Base-by-base conservation (phyloP, 1,140 invertebrate genomes). In the Neuroterus valhalla region DNA sequence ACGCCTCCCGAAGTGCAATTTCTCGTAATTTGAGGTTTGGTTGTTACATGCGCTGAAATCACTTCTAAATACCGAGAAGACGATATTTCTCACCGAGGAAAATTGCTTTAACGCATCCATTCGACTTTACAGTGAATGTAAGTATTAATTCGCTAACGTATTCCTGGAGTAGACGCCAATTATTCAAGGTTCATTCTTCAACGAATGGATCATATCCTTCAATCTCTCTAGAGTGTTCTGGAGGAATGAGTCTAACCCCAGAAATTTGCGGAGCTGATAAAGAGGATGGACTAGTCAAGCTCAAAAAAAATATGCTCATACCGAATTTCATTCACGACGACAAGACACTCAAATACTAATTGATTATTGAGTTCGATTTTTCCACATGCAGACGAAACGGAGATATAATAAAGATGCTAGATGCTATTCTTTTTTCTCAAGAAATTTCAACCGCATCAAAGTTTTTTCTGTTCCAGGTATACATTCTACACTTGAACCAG, bases 1-100 rank as follows among this genome's bases (percentile, higher is more conserved):
- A 82, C 78, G 74, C 82, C 76, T 83, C 55, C 48, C 70, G 66
- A 38, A 79, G 79, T 66, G 77, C 80, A 85, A 86, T 87, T 83
- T 82, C 74, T 50, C 75, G 67, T 86, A 85, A 89, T 87, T 84
- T 82, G 71, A 80, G 84, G 81, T 84, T 85, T 77, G 81, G 81
- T 79, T 82, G 70, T 55, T 79, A 76, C 79, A 70, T 21, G 72
- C 72, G 48, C 77, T 79, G 80, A 82, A 83, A 82, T 83, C 80
- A 78, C 78, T 76, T 79, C 82, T 81, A 76, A 77, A 82, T 72
- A 71, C 67, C 71, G 46, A 68, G 66, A 50, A 44, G 45, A 69
- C 62, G 43, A 66, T 62, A 45, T 46, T 46, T 19, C 14, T 19
- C 14, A 42, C 14, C 31, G 26, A 42, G 55, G 69, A 74, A 75